These are phyloP conservation scores for Geodia barretti DNA, from an alignment of 37 sponge, comb jelly and placozoan genomes.

Conservation along the genomic window DNA sequence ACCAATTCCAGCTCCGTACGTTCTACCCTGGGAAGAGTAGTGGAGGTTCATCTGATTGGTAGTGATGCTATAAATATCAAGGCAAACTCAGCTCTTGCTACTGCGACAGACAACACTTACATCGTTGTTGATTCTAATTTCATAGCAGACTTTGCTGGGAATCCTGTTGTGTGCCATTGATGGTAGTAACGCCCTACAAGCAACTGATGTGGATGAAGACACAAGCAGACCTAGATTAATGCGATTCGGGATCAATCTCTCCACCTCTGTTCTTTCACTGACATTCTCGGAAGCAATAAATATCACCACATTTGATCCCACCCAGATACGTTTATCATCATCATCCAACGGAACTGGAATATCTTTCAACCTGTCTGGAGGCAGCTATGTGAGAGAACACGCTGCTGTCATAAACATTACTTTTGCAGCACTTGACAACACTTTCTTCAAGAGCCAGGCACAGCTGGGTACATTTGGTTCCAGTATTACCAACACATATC, in stretches of 20 bases:
- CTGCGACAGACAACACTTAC: conserved; percentile 60
- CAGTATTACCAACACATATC: conserved; percentile 54
- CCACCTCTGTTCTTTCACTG: conserved; percentile 41
- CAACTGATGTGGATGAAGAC: conserved; percentile 56
- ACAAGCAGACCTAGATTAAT: conserved; percentile 60
- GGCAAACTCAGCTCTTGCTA: conserved; percentile 59
- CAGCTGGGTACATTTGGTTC: conserved; percentile 59
- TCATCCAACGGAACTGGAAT: conserved; percentile 42
- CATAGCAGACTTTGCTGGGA: conserved; percentile 69
- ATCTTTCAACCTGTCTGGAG: conserved; percentile 53
- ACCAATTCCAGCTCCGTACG: conserved; percentile 60
- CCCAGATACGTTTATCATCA: conserved; percentile 64
- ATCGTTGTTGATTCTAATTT: conserved; percentile 41
- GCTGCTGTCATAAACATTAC: conserved; percentile 66
- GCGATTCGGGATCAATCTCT: conserved; percentile 69
- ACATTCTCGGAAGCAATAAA: conserved; percentile 86
- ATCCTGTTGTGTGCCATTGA: conserved; percentile 35
- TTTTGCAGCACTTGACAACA: conserved; percentile 57
- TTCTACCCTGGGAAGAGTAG: conserved; percentile 40
- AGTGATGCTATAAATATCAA: conserved; percentile 83
- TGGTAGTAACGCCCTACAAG: conserved; percentile 42
- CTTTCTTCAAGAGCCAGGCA: conserved; percentile 65
- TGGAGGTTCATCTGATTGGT: conserved; percentile 84
- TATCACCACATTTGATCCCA: conserved; percentile 54
- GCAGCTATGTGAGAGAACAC: conserved; percentile 46